Conservation (phyloP, 2,888 invertebrate genomes). For the Rhagonycha fulva region DNA sequence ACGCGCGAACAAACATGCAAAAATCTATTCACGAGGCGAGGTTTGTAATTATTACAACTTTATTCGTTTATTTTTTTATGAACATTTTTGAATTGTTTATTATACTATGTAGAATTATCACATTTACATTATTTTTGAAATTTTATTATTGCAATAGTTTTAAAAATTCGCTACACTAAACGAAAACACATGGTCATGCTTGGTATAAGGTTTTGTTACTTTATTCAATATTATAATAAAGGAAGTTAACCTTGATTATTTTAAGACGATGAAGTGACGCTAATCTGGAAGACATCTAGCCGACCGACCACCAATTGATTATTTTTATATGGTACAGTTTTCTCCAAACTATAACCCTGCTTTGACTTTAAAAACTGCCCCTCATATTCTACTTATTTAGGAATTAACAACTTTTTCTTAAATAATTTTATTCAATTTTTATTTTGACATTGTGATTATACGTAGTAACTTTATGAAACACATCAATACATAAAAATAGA, state of each 20-base stretch:
- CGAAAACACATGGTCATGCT: neutral
- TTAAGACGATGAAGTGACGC: neutral
- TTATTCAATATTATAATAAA: neutral
- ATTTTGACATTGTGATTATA: neutral
- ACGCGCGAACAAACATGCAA: neutral
- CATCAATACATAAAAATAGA: neutral
- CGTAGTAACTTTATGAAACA: neutral
- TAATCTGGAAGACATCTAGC: neutral
- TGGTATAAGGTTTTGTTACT: neutral
- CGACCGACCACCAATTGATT: neutral
- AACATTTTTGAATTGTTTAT: neutral
- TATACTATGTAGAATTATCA: neutral
- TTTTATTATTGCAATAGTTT: neutral
- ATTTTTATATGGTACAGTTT: neutral
- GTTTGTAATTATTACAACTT: neutral
- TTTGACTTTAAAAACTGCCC: too few species aligned
- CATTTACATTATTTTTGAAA: neutral
- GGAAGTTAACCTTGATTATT: constrained; percentile 6
- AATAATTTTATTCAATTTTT: neutral
- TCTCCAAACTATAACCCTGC: neutral
- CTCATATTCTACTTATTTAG: too few species aligned
- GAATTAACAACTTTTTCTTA: neutral
- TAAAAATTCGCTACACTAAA: neutral
- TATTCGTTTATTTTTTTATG: neutral
- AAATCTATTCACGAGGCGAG: neutral